Base-by-base conservation (phyloP, 2,113 vertebrate genomes). In the Mus spicilegus region DNA sequence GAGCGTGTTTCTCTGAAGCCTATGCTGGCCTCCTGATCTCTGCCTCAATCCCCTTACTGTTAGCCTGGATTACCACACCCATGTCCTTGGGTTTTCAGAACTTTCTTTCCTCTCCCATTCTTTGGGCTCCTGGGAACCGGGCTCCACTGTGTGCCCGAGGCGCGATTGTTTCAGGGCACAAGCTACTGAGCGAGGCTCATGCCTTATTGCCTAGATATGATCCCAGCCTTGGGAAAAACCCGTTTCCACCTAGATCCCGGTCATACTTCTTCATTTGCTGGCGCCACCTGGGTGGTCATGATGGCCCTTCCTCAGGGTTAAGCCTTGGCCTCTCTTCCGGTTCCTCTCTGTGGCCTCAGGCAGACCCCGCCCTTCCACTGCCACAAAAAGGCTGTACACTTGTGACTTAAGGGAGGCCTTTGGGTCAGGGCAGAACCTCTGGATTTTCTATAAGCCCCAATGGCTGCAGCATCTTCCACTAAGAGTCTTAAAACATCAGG, bases 201-300 rank as follows among this genome's bases (percentile, higher is more conserved):
- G 22, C 30, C 0, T 0, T 33, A 17, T 30, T 12, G 16, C 28
- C 46, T 12, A 7, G 58, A 51, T 24, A 30, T 6, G 42, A 22
- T 28, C 5, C 30, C 4, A 72, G 28, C n/a, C 61, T 58, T 0
- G 13, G 24, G 81, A 70, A 90, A 70, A 72, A 85, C 24, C 19
- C 54, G 7, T 20, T 36, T 9, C 61, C n/a, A 58, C 58, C 58
- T 42, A 61, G 22, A 63, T 63, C 81, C 58, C 46, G 7, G 65
- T 65, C 26, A 65, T 12, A 67, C 84, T 14, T 17, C 30, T n/a
- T 87, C 36, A 30, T 17, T 42, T 24, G 2, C 14, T 49, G 70
- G 49, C 16, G 5, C 58, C 39, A 77, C 3, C 63, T 61, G 61
- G 61, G 56, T 28, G 73, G 46, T 51, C 49, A 9, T 5, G 30